phyloP scores from a whole-genome alignment of 2,888 invertebrate species.

The Sesia apiformis region DNA sequence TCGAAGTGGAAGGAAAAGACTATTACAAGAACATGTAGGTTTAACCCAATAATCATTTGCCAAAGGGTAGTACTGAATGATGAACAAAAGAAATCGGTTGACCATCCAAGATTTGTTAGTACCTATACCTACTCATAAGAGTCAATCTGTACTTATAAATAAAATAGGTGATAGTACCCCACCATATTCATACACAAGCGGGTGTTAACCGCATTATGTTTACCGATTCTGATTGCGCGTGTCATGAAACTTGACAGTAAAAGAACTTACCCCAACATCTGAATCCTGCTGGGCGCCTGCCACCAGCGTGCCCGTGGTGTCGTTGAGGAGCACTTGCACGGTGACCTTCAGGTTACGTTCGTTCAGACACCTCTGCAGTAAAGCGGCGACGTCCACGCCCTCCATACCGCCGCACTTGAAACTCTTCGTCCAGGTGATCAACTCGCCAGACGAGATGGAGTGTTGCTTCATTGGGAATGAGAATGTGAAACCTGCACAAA shows the following conservation, averaged over 20 bases:
- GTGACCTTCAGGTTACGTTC: constrained; percentile 74
- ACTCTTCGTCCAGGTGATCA: constrained; percentile 90
- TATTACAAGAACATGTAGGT: too few relatives aligned
- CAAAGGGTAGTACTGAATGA: too few relatives aligned
- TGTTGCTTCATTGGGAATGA: constrained; percentile 88
- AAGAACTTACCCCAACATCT: constrained; percentile 60
- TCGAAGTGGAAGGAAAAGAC: too few relatives aligned
- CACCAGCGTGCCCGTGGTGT: constrained; percentile 82
- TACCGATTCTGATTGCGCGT: too few relatives aligned
- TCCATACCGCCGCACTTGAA: constrained; percentile 83
- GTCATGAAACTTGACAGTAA: background rate
- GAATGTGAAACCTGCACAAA: constrained; percentile 83
- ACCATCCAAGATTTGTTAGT: too few relatives aligned
- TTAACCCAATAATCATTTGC: too few relatives aligned
- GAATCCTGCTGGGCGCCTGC: constrained; percentile 80
- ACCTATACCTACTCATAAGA: too few relatives aligned
- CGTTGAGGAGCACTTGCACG: constrained; percentile 84
- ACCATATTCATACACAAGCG: too few relatives aligned
- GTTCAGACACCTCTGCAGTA: constrained; percentile 78
- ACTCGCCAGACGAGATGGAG: constrained; percentile 80
- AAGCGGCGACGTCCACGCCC: constrained; percentile 79
- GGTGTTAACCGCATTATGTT: too few relatives aligned
- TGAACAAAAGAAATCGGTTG: too few relatives aligned
- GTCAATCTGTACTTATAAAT: too few relatives aligned
- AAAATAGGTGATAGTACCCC: too few relatives aligned